Percentiles rank a stretch among this genome's conserved stretches.
Conservation (phyloP, 2,797 vertebrate species). For the Meda fulgida region DNA sequence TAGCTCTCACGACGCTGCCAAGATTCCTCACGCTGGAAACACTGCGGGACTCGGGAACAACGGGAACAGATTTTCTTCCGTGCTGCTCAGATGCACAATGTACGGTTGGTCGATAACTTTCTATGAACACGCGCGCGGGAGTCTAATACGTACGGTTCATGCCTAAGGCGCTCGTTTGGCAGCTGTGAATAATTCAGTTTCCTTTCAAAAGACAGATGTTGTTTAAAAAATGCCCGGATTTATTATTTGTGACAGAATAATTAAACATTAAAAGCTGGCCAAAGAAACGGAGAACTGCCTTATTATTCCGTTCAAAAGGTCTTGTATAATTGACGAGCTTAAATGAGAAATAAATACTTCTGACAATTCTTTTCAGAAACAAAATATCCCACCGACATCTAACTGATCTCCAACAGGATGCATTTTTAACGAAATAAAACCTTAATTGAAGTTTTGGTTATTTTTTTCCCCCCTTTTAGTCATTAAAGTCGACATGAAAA, state of each 20-base stretch:
- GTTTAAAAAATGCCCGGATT: constrained; percentile 27
- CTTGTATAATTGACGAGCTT: constrained; percentile 12
- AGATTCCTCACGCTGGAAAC: not conserved
- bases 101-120: constrained; percentile 31
- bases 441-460: not conserved
- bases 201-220: constrained; percentile 46
- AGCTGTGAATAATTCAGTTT: constrained; percentile 47
- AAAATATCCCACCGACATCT: not conserved
- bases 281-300: constrained; percentile 11
- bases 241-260: constrained; percentile 77
- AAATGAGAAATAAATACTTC: constrained; percentile 19
- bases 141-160: constrained; percentile 13
- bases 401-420: not conserved
- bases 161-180: constrained; percentile 39
- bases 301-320: constrained; percentile 13
- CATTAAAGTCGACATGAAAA: not conserved
- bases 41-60: not conserved
- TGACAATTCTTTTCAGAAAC: constrained; percentile 23
- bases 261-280: constrained; percentile 74
- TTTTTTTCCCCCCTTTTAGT: not conserved
- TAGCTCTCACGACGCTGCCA: constrained; percentile 8
- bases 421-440: not conserved
- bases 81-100: constrained; percentile 32
- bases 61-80: constrained; percentile 22
- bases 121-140: constrained; percentile 12